These are phyloP conservation scores for Oriolus oriolus DNA, from an alignment of 2,113 vertebrate genomes.

Conservation along the genomic window DNA sequence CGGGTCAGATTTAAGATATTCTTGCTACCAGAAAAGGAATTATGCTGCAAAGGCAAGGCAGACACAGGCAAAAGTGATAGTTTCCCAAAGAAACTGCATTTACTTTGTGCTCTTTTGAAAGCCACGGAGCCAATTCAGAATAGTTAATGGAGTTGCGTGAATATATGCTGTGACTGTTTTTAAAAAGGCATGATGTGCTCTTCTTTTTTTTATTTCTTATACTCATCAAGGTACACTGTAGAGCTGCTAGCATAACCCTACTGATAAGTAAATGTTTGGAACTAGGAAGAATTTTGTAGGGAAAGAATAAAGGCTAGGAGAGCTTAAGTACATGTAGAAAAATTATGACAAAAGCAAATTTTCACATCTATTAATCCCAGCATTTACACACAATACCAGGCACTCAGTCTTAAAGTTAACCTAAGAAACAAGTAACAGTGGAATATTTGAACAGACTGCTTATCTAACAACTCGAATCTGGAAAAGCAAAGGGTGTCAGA, in stretches of 20 bases:
- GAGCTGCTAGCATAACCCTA: neutral
- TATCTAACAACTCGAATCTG: neutral
- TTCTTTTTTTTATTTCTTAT: neutral
- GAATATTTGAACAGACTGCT: neutral
- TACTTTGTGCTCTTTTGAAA: neutral
- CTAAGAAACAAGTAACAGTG: neutral
- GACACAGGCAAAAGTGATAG: neutral
- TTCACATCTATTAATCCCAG: neutral
- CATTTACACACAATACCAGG: neutral
- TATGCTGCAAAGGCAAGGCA: neutral
- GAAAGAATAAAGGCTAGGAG: neutral
- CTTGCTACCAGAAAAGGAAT: neutral
- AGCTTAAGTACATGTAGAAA: neutral
- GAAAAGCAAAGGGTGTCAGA: neutral
- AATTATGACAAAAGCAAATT: neutral
- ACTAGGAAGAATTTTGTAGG: neutral
- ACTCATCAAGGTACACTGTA: neutral
- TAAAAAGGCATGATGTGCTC: rapidly evolving
- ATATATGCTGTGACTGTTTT: neutral
- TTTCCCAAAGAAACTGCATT: neutral
- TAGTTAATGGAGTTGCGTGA: neutral
- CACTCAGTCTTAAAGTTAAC: neutral
- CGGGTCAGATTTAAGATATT: neutral
- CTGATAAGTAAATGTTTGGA: neutral
- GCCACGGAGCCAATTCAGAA: neutral